Evolutionary conservation across 2,113 vertebrate genomes (phyloP).

Genomic region (Alethe castanea): DNA sequence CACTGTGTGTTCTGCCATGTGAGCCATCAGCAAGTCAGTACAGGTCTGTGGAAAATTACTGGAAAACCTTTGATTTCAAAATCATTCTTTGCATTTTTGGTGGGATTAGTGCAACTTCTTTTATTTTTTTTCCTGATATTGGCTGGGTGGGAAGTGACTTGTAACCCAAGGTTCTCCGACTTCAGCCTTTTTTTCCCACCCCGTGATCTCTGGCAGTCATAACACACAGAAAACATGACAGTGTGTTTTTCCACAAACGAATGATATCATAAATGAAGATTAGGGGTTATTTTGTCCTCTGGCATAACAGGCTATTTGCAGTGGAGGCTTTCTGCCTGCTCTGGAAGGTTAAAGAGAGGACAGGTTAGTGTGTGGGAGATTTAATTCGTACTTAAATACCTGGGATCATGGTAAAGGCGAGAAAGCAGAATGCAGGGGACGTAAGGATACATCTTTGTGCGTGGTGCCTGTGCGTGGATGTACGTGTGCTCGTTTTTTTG

Average conservation of each 20-base stretch:
- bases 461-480: background rate
- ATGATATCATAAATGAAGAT: conserved; percentile 16
- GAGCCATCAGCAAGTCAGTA: background rate
- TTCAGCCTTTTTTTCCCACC: background rate
- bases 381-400: conserved; percentile 14
- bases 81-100: background rate
- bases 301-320: background rate
- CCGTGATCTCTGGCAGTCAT: background rate
- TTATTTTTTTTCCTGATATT: background rate
- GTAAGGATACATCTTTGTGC: background rate
- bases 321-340: background rate
- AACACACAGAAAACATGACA: background rate
- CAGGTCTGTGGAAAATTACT: background rate
- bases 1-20: background rate
- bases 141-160: background rate
- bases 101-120: background rate
- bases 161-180: background rate
- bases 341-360: conserved; percentile 29
- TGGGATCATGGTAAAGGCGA: background rate
- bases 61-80: background rate
- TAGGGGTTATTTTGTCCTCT: background rate
- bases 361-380: conserved; percentile 40
- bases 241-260: background rate
- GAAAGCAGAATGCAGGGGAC: background rate
- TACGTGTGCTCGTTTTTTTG: background rate